phyloP scores from a whole-genome alignment of 1,140 invertebrate species.

The Leptoteleia sp. region DNA sequence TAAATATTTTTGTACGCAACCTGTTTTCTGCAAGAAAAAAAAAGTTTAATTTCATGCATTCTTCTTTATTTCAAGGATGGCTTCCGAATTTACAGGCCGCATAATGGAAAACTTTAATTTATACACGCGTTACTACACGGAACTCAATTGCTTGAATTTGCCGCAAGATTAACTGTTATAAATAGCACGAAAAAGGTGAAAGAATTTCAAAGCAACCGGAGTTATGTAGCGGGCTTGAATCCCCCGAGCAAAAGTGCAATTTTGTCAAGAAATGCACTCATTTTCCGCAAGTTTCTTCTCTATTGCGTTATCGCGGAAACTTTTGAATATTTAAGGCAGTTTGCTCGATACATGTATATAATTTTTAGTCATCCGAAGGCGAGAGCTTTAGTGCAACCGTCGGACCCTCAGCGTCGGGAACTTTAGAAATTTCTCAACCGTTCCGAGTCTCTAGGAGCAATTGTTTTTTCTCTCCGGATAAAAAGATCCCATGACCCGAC shows the following conservation, averaged over 20 bases:
- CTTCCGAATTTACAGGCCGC: too few relatives aligned
- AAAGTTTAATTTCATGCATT: too few relatives aligned
- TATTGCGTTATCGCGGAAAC: slow-evolving; percentile 51
- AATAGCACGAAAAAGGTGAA: slow-evolving; percentile 31
- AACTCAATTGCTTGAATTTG: slow-evolving; percentile 47
- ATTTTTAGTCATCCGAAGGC: slow-evolving; percentile 32
- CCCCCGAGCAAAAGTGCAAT: slow-evolving; percentile 52
- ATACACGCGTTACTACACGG: slow-evolving; percentile 4
- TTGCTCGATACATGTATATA: slow-evolving; percentile 56
- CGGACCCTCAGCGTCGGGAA: slow-evolving; percentile 41
- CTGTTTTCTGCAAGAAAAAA: too few relatives aligned
- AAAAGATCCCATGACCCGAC: slow-evolving; percentile 54
- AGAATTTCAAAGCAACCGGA: slow-evolving; percentile 36
- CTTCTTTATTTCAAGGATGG: too few relatives aligned
- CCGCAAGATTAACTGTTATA: slow-evolving; percentile 48
- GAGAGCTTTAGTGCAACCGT: slow-evolving; percentile 1
- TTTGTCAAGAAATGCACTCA: slow-evolving; percentile 59
- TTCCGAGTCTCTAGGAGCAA: slow-evolving; percentile 24
- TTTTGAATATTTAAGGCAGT: slow-evolving; percentile 74
- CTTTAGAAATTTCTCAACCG: slow-evolving; percentile 63
- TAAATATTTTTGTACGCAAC: too few relatives aligned
- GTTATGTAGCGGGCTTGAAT: slow-evolving; percentile 32
- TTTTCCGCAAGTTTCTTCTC: slow-evolving; percentile 61
- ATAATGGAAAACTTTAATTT: slow-evolving; percentile 22
- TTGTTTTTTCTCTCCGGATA: slow-evolving; percentile 50